phyloP scores from a whole-genome alignment of 1,140 invertebrate species.

The Eurosta solidaginis region DNA sequence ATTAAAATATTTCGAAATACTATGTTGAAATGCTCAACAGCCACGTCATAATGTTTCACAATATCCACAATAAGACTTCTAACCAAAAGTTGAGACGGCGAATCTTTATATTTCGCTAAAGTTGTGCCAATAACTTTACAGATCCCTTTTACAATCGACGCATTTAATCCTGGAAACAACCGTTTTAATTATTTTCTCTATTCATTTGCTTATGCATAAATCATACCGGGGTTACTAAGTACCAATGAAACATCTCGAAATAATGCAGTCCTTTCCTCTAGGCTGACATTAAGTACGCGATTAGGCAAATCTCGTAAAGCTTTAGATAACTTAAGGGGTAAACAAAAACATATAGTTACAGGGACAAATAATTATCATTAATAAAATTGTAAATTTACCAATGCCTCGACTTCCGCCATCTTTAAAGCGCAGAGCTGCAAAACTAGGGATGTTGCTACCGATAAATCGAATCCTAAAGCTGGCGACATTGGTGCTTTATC shows the following conservation, averaged over 20 bases:
- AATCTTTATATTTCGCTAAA: conserved; percentile 78
- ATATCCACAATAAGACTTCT: conserved; percentile 71
- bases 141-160: conserved; percentile 76
- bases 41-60: conserved; percentile 69
- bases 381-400: no score
- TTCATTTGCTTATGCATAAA: not conserved
- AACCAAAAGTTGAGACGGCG: conserved; percentile 74
- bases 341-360: no score
- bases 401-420: no score
- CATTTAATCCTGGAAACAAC: conserved; percentile 70
- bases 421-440: no score
- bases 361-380: no score
- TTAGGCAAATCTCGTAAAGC: conserved; percentile 29
- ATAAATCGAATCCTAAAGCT: no score
- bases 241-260: conserved; percentile 19
- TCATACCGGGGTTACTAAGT: conserved; percentile 29
- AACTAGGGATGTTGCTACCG: no score
- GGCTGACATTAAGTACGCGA: not conserved
- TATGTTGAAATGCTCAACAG: conserved; percentile 70
- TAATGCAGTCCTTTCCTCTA: conserved; percentile 19
- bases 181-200: not conserved
- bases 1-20: conserved; percentile 68
- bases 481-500: no score
- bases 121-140: conserved; percentile 76
- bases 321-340: conserved; percentile 6